Evolutionary conservation across 1,140 invertebrate genomes (phyloP), one percentile per base, ranked within the genome.

Genomic region (Ooceraea biroi): DNA sequence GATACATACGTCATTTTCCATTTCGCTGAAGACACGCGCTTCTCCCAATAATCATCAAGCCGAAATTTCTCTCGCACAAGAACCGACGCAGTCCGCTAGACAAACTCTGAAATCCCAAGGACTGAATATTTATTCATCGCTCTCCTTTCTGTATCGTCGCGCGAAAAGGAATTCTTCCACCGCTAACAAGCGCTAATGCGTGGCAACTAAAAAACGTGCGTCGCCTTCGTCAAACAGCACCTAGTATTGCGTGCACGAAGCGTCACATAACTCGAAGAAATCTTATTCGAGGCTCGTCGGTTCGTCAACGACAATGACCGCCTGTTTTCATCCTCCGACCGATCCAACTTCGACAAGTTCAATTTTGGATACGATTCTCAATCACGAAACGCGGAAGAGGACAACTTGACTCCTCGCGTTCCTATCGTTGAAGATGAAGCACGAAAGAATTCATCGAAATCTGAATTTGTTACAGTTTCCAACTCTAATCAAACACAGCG

Each of bases 101-200:
- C 46, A 52, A 68, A 55, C 22, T 41, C 8, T n/a, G n/a, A 25
- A 44, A 55, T 78, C 46, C 63, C 63, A 25, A 55, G 30, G 36
- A 52, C 17, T 69, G 30, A 55, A 41, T 68, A 68, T 65, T 68
- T 36, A 63, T 22, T 25, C 30, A 50, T 50, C 25, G 27, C 17
- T n/a, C 8, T 36, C 25, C 10, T 66, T 69, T 69, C 36, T 41
- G 11, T 27, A 55, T 68, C 44, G 48, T 78, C 19, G 30, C 10
- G 60, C 14, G 48, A 69, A 68, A 68, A 78, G 76, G 30, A 55
- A 44, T 68, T 69, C 36, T 14, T 25, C 10, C 5, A 25, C 22
- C 14, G 63, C 63, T 78, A 78, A 78, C 48, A 44, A 27, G 36
- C 36, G 50, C 63, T 78, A 78, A 78, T 78, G 17, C 36, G 1